Evolutionary conservation across 2,797 vertebrate genomes (phyloP), one percentile per base, ranked within the genome.

Genomic region (Malacoraja senta): DNA sequence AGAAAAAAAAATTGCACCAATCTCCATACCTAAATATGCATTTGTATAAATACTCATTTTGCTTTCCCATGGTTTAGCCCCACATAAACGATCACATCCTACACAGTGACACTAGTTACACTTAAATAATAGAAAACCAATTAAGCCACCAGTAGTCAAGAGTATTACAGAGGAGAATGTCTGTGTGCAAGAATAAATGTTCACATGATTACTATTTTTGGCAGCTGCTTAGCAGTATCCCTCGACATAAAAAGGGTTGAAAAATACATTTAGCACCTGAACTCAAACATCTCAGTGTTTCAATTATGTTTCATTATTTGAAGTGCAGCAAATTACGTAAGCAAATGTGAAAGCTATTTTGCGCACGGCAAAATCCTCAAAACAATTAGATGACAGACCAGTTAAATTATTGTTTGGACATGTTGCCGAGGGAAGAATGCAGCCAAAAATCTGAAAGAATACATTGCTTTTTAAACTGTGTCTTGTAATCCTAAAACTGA

Each of bases 271-370:
- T 88, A 88, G 84, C 84, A 19, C 84, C 84, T 35, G n/a, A 65
- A 35, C 84, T 88, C 84, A 86, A 63, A 63, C 58, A 35, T 35
- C 84, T 32, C 61, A 88, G 84, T 63, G 8, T 68, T 88, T 88
- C 84, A 68, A 35, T 88, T 86, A 86, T 26, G 63, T 32, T 86
- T 32, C 61, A 65, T 88, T 65, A 65, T 65, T 65, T 88, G 61
- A 68, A 88, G 84, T 88, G n/a, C 84, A 68, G 84, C 84, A 88
- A 88, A 68, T 65, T 63, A 86, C 35, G 61, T 88, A 19, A 7
- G n/a, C 81, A 88, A 88, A 88, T 88, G 84, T n/a, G 15, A n/a
- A 61, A 88, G 84, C 63, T 32, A 88, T 65, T 88, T 88, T 88
- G 84, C 84, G 63, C 84, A 68, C 84, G 68, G 84, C n/a, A 88